These are phyloP conservation scores for Sinocyclocheilus rhinocerous DNA, from an alignment of 2,113 vertebrate species.

Conservation along the genomic window DNA sequence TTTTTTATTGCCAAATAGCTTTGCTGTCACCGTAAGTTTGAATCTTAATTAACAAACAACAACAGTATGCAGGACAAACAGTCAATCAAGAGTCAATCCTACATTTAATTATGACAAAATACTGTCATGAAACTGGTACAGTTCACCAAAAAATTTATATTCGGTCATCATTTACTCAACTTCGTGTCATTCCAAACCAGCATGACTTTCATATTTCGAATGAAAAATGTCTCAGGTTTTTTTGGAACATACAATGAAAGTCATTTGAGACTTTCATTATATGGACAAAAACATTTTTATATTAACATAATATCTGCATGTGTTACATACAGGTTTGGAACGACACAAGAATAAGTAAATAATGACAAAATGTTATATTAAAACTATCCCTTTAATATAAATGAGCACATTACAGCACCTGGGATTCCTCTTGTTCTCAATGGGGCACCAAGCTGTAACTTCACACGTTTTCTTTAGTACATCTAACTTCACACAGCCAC, in stretches of 20 bases:
- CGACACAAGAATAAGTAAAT: not conserved
- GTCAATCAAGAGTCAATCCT: too few relatives aligned
- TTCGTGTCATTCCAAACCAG: not conserved
- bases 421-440: slow-evolving; percentile 65
- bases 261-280: too few relatives aligned
- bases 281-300: too few relatives aligned
- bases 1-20: not conserved
- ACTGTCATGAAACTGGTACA: too few relatives aligned
- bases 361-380: not conserved
- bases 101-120: too few relatives aligned
- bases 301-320: too few relatives aligned
- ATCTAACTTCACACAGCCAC: slow-evolving; percentile 75
- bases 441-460: slow-evolving; percentile 79
- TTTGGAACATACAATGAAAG: too few relatives aligned
- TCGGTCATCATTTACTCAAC: not conserved
- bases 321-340: not conserved
- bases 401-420: slow-evolving; percentile 56
- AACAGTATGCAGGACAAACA: not conserved
- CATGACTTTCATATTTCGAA: not conserved
- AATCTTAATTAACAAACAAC: not conserved
- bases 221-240: not conserved
- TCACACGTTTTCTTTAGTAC: slow-evolving; percentile 76
- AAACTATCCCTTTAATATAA: not conserved
- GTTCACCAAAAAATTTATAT: too few relatives aligned
- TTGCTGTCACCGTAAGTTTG: not conserved